Evolutionary conservation across 2,113 vertebrate genomes (phyloP), one percentile per base, ranked within the genome.

Genomic region (Laterallus jamaicensis): DNA sequence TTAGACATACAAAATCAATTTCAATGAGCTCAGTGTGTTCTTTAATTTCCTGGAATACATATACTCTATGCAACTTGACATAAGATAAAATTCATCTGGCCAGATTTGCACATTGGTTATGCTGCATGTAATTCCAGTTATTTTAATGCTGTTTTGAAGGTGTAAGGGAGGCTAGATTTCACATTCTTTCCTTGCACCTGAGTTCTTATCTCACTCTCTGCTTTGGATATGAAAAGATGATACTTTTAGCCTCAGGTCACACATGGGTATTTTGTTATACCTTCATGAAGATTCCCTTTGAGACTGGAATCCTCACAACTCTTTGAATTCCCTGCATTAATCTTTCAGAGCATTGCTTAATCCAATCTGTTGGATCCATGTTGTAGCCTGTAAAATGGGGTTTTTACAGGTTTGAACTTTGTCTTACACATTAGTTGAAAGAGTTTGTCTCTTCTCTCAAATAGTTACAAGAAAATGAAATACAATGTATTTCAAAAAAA

Each of bases 201-300:
- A 40, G 16, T 37, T 66, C 66, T 71, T 90, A 58, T 19, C 37
- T 90, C 8, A 6, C 32, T 78, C 4, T 39, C 31, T 91, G 42
- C 32, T 80, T 93, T 78, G 77, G 19, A 2, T 95, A 60, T 91
- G 93, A 94, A 93, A 81, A 4, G 3, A 80, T 89, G 82, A 71
- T 66, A 78, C 70, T 88, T 92, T 37, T 82, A 94, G 85, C 87
- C 92, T 93, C 63, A 52, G 85, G 91, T 96, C 52, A 89, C 83
- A 75, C 12, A 24, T 2, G 3, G 80, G 59, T 64, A 87, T 52
- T 91, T 84, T 73, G 18, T 87, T 89, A 69, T 63, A 63, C 31
- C 87, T 93, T 88, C 62, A 14, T 39, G 56, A 76, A n/a, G 44
- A 83, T 92, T 87, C 73, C 60, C 37, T 86, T 76, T 69, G 93